A percentile compares a stretch with the other conserved stretches of the same genome.
These are phyloP conservation scores for Butorides virescens DNA, from an alignment of 2,113 vertebrate genomes.

Conservation along the genomic window DNA sequence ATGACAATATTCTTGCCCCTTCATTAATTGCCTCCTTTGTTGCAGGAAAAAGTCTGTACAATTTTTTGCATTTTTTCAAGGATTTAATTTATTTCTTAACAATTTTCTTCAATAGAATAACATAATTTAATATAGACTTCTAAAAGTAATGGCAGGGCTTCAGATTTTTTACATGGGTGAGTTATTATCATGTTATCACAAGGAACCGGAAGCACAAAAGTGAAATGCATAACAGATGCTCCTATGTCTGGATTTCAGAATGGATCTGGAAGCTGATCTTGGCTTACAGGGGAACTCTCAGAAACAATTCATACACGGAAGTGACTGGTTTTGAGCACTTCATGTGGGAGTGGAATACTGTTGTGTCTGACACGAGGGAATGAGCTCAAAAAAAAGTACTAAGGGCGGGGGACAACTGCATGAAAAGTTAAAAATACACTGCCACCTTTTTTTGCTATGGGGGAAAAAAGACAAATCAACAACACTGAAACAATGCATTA, in stretches of 20 bases:
- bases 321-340: background rate
- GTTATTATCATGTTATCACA: background rate
- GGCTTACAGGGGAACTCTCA: background rate
- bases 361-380: background rate
- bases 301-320: background rate
- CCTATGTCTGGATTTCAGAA: background rate
- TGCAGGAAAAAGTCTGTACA: background rate
- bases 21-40: background rate
- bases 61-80: background rate
- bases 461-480: background rate
- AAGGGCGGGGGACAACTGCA: background rate
- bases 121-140: background rate
- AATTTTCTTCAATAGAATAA: background rate
- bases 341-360: background rate
- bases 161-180: background rate
- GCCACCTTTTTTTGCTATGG: background rate
- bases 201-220: background rate
- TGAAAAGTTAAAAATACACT: background rate
- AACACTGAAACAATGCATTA: background rate
- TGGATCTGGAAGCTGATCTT: background rate
- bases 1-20: background rate
- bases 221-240: rapidly evolving
- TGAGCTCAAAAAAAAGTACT: background rate
- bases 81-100: background rate
- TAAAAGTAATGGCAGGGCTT: background rate